Conservation (phyloP, 2,888 invertebrate species). For the Phengaris arion region DNA sequence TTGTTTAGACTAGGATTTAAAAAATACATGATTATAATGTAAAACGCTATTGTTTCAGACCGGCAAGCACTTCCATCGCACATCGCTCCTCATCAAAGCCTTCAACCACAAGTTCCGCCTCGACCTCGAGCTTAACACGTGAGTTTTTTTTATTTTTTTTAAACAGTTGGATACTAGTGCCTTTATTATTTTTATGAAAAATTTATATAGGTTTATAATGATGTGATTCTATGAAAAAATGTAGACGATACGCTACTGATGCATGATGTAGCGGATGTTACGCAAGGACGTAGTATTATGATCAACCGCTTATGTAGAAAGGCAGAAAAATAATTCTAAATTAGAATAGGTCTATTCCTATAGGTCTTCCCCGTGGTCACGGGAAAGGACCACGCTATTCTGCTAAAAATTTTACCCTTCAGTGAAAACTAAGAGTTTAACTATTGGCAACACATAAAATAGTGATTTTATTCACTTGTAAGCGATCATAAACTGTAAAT, state of each 20-base stretch:
- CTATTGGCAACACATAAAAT: constrained; percentile 17
- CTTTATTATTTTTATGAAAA: too few species aligned
- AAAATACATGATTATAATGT: neutral
- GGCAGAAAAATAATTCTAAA: too few species aligned
- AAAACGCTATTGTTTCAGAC: constrained; percentile 83
- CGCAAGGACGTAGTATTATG: too few species aligned
- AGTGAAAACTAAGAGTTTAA: neutral
- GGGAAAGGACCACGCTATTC: too few species aligned
- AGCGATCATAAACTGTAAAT: constrained; percentile 25
- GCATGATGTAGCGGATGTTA: too few species aligned
- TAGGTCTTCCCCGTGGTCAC: too few species aligned
- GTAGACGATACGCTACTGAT: too few species aligned
- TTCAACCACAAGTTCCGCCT: constrained; percentile 97
- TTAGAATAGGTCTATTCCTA: too few species aligned
- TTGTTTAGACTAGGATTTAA: neutral
- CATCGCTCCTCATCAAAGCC: constrained; percentile 97
- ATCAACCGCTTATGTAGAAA: too few species aligned
- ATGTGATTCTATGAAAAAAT: too few species aligned
- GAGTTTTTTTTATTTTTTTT: constrained; percentile 73
- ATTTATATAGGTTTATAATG: too few species aligned
- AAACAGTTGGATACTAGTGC: too few species aligned
- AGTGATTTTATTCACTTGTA: constrained; percentile 23
- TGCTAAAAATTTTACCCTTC: neutral
- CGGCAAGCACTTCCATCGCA: constrained; percentile 95
- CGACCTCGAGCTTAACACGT: constrained; percentile 97